Conservation (phyloP, 2,797 vertebrate species). For the Acrossocheilus fasciatus region DNA sequence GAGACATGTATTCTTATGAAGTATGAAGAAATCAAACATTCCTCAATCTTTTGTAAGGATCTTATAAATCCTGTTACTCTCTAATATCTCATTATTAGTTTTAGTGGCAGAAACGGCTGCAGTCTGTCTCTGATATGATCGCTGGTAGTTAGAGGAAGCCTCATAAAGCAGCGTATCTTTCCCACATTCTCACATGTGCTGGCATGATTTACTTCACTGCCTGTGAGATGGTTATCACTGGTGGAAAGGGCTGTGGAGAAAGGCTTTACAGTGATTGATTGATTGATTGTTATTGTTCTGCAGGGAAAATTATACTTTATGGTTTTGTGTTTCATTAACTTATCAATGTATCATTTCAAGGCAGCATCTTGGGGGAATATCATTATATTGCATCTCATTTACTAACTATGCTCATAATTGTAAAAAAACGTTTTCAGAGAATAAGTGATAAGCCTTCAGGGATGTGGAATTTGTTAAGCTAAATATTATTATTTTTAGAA, state of each 20-base stretch:
- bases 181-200: background rate
- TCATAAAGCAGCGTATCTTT: background rate
- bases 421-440: too few relatives aligned
- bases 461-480: background rate
- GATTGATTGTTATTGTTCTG: background rate
- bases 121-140: background rate
- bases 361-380: background rate
- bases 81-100: background rate
- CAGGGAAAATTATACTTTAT: background rate
- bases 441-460: background rate
- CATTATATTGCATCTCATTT: background rate
- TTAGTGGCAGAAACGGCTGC: background rate
- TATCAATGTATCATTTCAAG: background rate
- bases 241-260: background rate
- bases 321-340: background rate
- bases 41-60: background rate
- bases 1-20: background rate
- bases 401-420: background rate
- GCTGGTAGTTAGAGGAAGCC: background rate
- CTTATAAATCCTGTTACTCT: background rate
- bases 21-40: background rate
- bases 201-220: background rate
- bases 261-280: background rate
- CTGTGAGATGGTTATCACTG: slow-evolving; percentile 8
- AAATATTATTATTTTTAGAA: background rate